Evolutionary conservation across 2,113 vertebrate species (phyloP).

Genomic region (Sula dactylatra): DNA sequence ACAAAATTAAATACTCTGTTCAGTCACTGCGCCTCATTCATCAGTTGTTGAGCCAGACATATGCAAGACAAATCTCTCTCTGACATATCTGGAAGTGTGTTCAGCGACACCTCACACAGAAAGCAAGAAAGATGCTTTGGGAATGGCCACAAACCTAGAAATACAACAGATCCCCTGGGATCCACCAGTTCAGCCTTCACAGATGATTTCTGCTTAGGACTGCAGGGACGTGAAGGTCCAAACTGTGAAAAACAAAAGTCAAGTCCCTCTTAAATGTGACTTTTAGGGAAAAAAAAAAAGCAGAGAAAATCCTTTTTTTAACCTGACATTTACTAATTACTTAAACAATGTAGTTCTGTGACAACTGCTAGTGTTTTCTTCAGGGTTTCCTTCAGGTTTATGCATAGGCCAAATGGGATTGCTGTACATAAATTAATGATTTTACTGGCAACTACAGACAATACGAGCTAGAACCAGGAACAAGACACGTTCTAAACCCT

Average conservation of each 20-base stretch:
- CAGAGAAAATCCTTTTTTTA: no score
- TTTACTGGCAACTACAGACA: background rate
- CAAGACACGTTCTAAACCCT: rapidly evolving
- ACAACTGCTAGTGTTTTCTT: background rate
- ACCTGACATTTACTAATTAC: background rate
- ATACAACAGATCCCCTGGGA: background rate
- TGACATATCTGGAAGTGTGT: no score
- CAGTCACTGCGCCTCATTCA: background rate
- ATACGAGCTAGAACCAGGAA: no score
- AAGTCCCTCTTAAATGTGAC: background rate
- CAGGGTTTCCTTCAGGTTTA: no score
- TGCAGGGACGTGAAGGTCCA: no score
- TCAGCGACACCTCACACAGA: background rate
- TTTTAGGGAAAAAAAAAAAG: background rate
- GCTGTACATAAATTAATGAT: no score
- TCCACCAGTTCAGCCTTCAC: no score
- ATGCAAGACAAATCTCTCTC: background rate
- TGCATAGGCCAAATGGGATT: background rate
- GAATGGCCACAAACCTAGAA: background rate
- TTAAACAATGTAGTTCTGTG: no score
- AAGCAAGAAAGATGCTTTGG: background rate
- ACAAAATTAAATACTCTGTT: background rate
- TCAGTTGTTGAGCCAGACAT: background rate
- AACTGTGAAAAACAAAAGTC: background rate
- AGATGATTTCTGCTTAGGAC: no score